phyloP scores from a whole-genome alignment of 2,888 invertebrate species.

The Blastobasis lacticolella region DNA sequence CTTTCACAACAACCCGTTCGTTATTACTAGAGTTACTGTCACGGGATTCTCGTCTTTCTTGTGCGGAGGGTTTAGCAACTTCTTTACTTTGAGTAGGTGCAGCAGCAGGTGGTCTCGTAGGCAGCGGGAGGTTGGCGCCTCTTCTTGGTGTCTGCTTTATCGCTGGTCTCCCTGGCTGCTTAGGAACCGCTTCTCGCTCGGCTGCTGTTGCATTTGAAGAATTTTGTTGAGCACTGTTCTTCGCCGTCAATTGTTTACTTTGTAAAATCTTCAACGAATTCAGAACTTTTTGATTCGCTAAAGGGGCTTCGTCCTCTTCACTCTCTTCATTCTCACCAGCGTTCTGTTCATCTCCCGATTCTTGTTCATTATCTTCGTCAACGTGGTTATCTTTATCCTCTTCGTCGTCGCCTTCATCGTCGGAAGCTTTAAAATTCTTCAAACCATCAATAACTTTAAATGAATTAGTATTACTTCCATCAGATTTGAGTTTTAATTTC shows the following conservation, averaged over 20 bases:
- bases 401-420: constrained; percentile 51
- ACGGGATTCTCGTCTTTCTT: constrained; percentile 34
- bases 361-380: constrained; percentile 33
- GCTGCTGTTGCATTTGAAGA: neutral
- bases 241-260: constrained; percentile 24
- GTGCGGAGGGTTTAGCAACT: constrained; percentile 10
- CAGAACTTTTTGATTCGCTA: constrained; percentile 16
- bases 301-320: constrained; percentile 21
- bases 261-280: constrained; percentile 33
- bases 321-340: constrained; percentile 18
- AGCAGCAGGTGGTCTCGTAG: constrained; percentile 22
- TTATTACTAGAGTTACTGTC: constrained; percentile 17
- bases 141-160: constrained; percentile 64
- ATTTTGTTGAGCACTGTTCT: constrained; percentile 19
- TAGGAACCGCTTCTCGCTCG: constrained; percentile 15
- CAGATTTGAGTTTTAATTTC: constrained; percentile 62
- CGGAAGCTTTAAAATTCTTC: constrained; percentile 59
- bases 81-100: constrained; percentile 18
- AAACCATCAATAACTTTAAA: constrained; percentile 65
- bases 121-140: constrained; percentile 34
- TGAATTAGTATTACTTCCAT: constrained; percentile 49
- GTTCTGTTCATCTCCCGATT: constrained; percentile 34
- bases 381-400: constrained; percentile 34
- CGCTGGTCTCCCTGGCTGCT: constrained; percentile 39
- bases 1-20: constrained; percentile 52